These are phyloP conservation scores for Deilephila elpenor DNA, from an alignment of 2,888 invertebrate genomes.

Conservation along the genomic window DNA sequence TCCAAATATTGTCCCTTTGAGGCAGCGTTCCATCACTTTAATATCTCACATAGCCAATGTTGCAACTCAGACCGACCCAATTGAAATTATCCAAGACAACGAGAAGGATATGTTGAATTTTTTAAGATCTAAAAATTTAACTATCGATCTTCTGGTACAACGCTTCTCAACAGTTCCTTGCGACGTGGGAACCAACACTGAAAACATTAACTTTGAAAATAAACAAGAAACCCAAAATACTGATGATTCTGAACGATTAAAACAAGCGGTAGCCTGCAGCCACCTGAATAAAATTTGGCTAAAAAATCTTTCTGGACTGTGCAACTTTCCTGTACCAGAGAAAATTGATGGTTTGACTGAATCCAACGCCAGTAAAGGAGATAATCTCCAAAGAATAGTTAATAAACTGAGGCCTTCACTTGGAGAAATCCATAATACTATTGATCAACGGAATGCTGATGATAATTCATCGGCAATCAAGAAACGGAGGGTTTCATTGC, in stretches of 20 bases:
- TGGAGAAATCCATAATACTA: not conserved
- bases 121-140: not conserved
- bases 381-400: not conserved
- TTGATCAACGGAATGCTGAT: not conserved
- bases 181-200: not conserved
- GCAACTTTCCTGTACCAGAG: not conserved
- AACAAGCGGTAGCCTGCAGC: not conserved
- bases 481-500: not conserved
- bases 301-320: not conserved
- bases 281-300: not conserved
- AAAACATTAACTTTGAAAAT: not conserved
- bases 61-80: not conserved
- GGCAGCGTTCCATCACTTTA: not conserved
- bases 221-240: not conserved
- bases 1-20: not conserved
- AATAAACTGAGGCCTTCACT: not conserved
- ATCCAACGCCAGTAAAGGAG: not conserved
- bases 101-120: not conserved
- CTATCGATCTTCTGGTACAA: not conserved
- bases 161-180: not conserved
- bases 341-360: not conserved
- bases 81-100: not conserved
- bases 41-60: not conserved
- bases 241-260: not conserved
- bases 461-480: not conserved